Conservation (phyloP, 2,888 invertebrate genomes). For the Hoplodrina blanda region DNA sequence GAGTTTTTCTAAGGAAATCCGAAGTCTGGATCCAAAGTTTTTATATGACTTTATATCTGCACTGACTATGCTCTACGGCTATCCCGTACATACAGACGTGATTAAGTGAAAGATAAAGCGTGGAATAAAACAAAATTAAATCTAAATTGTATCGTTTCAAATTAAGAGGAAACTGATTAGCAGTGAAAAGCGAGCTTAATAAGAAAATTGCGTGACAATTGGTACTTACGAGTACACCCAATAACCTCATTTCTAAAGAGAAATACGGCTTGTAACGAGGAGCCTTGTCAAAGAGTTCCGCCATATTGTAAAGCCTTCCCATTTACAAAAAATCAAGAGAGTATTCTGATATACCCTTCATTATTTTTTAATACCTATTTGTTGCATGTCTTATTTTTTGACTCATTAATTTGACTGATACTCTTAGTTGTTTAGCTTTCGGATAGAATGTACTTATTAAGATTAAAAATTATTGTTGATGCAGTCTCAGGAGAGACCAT, state of each 20-base stretch:
- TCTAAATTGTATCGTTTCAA: neutral
- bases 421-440: neutral
- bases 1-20: too few species aligned
- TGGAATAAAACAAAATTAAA: neutral
- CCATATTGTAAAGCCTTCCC: neutral
- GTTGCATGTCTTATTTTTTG: too few species aligned
- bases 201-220: slow-evolving; percentile 22
- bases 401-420: neutral
- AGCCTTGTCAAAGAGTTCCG: neutral
- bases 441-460: neutral
- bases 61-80: too few species aligned
- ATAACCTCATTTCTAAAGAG: neutral
- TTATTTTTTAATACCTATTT: neutral
- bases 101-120: neutral
- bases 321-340: neutral
- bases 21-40: too few species aligned
- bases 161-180: neutral
- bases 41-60: too few species aligned
- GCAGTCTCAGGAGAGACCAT: slow-evolving; percentile 24
- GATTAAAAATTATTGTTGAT: neutral
- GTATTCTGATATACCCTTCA: neutral
- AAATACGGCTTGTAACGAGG: slow-evolving; percentile 2
- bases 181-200: slow-evolving; percentile 1
- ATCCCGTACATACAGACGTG: too few species aligned
- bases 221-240: neutral